A percentile compares a stretch with the other conserved stretches of the same genome.
phyloP scores from a whole-genome alignment of 2,113 vertebrate genomes.

The Corythoichthys intestinalis region DNA sequence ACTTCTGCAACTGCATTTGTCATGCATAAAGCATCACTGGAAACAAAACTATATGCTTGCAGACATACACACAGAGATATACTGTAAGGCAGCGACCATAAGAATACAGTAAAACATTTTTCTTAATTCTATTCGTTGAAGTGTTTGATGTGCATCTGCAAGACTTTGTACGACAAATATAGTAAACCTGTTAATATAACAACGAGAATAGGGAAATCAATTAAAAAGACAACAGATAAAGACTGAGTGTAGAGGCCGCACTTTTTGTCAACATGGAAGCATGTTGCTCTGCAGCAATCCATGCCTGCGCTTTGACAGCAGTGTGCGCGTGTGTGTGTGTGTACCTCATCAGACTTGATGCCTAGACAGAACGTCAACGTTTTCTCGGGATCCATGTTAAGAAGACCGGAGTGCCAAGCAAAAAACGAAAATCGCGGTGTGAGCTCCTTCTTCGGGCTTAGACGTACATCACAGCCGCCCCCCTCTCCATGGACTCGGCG shows the following conservation, averaged over 20 bases:
- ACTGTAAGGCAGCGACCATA: neutral
- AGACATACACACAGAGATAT: neutral
- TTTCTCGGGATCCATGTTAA: conserved; percentile 69
- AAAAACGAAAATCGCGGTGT: neutral
- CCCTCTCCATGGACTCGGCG: conserved; percentile 47
- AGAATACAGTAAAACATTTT: neutral
- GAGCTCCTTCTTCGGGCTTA: conserved; percentile 27
- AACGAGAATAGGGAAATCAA: neutral
- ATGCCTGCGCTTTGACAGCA: conserved; percentile 3
- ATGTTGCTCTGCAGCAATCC: conserved; percentile 7
- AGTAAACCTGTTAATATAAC: neutral
- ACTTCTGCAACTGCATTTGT: conserved; percentile 17
- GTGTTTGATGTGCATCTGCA: neutral
- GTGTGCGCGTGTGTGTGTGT: conserved; percentile 37
- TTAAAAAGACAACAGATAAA: neutral
- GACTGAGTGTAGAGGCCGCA: conserved; percentile 6
- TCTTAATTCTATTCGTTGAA: neutral
- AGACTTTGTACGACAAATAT: neutral
- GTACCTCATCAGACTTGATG: conserved; percentile 64
- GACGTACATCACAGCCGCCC: conserved; percentile 52
- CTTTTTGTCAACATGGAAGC: conserved; percentile 40
- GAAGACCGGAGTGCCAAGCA: conserved; percentile 16
- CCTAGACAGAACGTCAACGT: conserved; percentile 68
- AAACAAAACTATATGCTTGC: conserved; percentile 2
- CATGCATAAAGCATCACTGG: conserved; percentile 13